Conservation (phyloP, 2,113 vertebrate species). For the Microtus montanus region DNA sequence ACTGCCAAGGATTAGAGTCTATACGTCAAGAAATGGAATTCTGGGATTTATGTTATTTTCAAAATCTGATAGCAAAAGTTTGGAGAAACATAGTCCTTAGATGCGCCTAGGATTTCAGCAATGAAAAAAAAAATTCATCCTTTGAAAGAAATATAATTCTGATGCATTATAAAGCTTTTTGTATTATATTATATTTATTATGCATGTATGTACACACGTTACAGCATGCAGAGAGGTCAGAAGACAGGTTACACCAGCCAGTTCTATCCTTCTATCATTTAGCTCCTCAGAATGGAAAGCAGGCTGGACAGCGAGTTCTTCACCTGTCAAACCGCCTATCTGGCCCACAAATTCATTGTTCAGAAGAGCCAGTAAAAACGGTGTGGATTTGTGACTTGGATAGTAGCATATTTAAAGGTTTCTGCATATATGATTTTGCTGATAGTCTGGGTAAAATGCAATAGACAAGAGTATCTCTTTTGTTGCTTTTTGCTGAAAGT, state of each 20-base stretch:
- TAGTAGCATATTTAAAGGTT: background rate
- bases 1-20: slow-evolving; percentile 3
- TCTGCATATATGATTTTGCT: background rate
- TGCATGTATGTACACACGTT: background rate
- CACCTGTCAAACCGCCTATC: background rate
- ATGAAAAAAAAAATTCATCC: background rate
- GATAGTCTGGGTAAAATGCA: slow-evolving; percentile 14
- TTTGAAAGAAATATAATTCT: background rate
- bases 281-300: background rate
- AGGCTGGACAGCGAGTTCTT: background rate
- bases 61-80: slow-evolving; percentile 15
- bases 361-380: background rate
- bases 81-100: background rate
- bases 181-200: background rate
- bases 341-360: background rate
- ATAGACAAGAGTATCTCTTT: background rate
- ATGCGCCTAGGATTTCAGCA: background rate
- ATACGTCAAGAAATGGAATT: background rate
- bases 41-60: background rate
- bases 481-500: background rate
- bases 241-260: background rate
- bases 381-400: background rate
- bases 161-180: slow-evolving; percentile 18
- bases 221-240: background rate
- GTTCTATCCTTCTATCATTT: background rate